Evolutionary conservation across 2,888 invertebrate genomes (phyloP).

Genomic region (Arrhopalites spinosus): DNA sequence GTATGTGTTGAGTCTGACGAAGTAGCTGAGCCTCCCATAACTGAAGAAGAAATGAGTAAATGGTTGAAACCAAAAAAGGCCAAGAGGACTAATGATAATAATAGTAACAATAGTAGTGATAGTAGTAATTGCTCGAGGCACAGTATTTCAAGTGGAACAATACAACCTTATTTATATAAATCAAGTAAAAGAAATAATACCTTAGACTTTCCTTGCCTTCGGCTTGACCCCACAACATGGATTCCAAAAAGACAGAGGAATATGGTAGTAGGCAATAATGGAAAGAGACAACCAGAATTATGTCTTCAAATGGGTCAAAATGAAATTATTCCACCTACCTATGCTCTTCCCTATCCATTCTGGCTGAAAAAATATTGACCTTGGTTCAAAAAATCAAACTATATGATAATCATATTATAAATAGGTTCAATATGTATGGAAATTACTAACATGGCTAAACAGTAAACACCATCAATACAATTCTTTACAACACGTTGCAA

Average conservation of each 20-base stretch:
- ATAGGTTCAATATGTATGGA: too few species aligned
- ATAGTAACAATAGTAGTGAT: neutral
- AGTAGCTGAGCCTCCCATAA: neutral
- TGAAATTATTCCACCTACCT: slow-evolving; percentile 48
- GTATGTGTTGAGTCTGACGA: slow-evolving; percentile 40
- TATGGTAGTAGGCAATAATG: neutral
- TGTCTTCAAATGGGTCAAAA: slow-evolving; percentile 28
- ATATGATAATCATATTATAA: too few species aligned
- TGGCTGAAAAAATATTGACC: slow-evolving; percentile 48
- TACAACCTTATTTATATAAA: slow-evolving; percentile 3
- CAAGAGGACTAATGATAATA: slow-evolving; percentile 6
- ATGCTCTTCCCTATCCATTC: slow-evolving; percentile 50
- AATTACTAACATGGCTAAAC: too few species aligned
- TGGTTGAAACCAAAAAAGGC: slow-evolving; percentile 47
- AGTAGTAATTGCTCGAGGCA: too few species aligned
- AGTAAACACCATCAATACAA: too few species aligned
- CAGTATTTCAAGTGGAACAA: neutral
- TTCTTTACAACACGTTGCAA: too few species aligned
- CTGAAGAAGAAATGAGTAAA: slow-evolving; percentile 40
- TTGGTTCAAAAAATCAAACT: neutral
- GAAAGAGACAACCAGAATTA: slow-evolving; percentile 32
- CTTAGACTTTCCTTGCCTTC: slow-evolving; percentile 51
- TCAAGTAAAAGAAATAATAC: neutral
- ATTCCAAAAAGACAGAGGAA: slow-evolving; percentile 39
- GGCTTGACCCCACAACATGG: slow-evolving; percentile 47